Conservation (phyloP, 1,140 invertebrate genomes). For the Oncopodura yosiiana region DNA sequence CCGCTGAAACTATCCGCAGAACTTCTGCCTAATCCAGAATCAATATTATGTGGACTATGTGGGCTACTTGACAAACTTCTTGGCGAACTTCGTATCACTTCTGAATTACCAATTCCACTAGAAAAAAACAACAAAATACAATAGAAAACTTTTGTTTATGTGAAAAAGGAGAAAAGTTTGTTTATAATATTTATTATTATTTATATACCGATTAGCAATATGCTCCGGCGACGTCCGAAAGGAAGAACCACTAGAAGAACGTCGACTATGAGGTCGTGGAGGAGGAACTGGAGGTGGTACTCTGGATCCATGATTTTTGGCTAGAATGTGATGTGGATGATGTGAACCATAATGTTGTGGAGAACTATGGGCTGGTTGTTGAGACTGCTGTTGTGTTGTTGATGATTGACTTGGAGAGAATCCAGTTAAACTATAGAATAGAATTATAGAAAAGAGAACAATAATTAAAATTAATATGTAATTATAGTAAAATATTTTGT, state of each 20-base stretch:
- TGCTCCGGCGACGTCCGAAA: slow-evolving; percentile 29
- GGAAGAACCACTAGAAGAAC: slow-evolving; percentile 29
- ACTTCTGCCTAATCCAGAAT: slow-evolving; percentile 29
- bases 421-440: no score
- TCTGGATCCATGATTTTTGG: slow-evolving; percentile 2
- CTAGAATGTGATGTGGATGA: slow-evolving; percentile 5
- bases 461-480: no score
- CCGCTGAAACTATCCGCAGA: slow-evolving; percentile 32
- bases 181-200: background rate
- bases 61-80: slow-evolving; percentile 34
- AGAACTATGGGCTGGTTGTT: background rate
- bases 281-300: slow-evolving; percentile 29
- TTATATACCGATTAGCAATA: slow-evolving; percentile 2
- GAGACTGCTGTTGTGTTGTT: background rate
- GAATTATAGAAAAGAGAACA: no score
- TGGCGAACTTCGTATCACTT: slow-evolving; percentile 14
- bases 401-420: background rate
- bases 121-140: background rate
- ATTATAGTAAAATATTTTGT: slow-evolving; percentile 11
- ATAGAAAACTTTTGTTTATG: background rate
- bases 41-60: slow-evolving; percentile 31
- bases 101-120: slow-evolving; percentile 1
- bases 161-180: no score
- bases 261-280: slow-evolving; percentile 29
- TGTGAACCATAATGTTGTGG: background rate